Conservation (phyloP, 2,113 vertebrate genomes). For the Chlamydotis undulata region DNA sequence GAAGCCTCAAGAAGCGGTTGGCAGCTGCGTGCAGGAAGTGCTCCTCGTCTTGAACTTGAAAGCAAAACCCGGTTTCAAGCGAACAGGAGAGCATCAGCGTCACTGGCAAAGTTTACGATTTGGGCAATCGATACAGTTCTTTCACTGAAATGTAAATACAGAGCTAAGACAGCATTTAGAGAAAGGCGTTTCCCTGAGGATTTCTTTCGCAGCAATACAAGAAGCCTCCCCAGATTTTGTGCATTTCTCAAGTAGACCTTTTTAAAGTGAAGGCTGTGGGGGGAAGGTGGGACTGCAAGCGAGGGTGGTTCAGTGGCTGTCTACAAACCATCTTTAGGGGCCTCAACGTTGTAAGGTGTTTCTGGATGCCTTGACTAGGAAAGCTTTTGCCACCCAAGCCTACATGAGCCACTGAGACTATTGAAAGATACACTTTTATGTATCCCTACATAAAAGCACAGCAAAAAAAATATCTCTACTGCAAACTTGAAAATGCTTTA, state of each 20-base stretch:
- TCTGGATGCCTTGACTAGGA: background rate
- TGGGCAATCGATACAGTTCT: background rate
- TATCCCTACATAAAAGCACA: background rate
- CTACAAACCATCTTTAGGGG: background rate
- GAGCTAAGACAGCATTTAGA: background rate
- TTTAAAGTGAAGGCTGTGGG: background rate
- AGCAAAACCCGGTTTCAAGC: slow-evolving; percentile 6
- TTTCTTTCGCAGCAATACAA: background rate
- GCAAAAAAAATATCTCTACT: background rate
- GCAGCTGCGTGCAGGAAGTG: slow-evolving; percentile 41
- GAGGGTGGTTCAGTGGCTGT: background rate
- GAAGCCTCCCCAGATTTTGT: background rate
- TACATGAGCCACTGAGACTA: background rate
- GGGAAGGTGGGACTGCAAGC: background rate
- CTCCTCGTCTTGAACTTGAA: slow-evolving; percentile 16
- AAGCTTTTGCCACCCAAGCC: background rate
- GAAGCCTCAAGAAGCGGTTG: background rate
- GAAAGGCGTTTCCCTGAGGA: background rate
- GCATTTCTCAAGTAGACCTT: background rate
- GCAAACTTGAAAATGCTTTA: background rate
- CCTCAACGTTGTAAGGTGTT: background rate
- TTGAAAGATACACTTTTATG: background rate
- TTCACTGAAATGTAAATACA: background rate
- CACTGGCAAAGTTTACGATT: background rate
- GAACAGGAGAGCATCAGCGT: background rate